phyloP scores from a whole-genome alignment of 2,113 vertebrate species.

The Gallinago undulata region DNA sequence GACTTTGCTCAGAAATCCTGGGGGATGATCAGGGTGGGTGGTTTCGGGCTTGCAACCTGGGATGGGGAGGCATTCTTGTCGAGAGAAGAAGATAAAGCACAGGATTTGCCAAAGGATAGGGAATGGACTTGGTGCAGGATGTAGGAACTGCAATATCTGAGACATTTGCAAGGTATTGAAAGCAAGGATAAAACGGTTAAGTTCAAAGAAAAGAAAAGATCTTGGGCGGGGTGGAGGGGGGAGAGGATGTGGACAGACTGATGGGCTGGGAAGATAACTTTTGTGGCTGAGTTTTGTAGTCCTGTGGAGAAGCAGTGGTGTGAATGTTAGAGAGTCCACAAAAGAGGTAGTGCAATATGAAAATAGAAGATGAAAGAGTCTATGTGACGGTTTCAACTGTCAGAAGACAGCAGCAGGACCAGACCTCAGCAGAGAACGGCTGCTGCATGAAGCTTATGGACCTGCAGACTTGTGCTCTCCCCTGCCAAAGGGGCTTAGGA shows the following conservation, averaged over 20 bases:
- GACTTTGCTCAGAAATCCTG: background rate
- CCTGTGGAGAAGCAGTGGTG: slow-evolving; percentile 12
- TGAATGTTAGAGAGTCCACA: slow-evolving; percentile 39
- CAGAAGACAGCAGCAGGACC: background rate
- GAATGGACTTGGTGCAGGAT: background rate
- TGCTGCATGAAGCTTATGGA: background rate
- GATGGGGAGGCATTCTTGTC: background rate
- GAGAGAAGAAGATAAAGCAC: background rate
- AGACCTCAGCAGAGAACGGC: background rate
- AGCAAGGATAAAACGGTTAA: slow-evolving; percentile 29
- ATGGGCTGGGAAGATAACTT: slow-evolving; percentile 52
- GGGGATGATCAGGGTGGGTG: background rate
- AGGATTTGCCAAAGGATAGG: background rate
- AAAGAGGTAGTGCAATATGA: slow-evolving; percentile 37
- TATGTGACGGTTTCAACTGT: slow-evolving; percentile 43
- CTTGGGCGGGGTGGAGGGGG: background rate
- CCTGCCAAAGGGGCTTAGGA: background rate
- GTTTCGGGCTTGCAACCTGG: background rate
- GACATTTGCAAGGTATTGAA: background rate
- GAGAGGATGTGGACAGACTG: slow-evolving; percentile 56
- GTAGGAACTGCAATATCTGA: background rate
- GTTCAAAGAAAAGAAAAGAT: slow-evolving; percentile 30
- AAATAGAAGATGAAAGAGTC: slow-evolving; percentile 57
- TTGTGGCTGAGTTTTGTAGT: slow-evolving; percentile 50
- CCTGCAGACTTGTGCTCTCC: background rate